A percentile compares a stretch with the other conserved stretches of the same genome.
phyloP scores from a whole-genome alignment of 2,797 vertebrate genomes.

The Phrynocephalus vlangalii region DNA sequence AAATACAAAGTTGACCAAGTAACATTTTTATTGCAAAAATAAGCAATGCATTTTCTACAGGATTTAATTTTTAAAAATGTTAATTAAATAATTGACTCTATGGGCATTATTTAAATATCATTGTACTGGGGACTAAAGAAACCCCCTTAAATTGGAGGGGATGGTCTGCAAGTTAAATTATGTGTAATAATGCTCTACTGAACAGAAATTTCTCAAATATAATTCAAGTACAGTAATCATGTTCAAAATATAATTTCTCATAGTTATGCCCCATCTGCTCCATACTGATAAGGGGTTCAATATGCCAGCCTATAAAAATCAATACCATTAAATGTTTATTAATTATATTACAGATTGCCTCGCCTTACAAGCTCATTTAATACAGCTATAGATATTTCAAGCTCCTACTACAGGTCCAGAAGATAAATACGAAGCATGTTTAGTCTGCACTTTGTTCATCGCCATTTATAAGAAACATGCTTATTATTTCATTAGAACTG shows the following conservation, averaged over 20 bases:
- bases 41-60: constrained; percentile 42
- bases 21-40: constrained; percentile 58
- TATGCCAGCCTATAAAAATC: constrained; percentile 85
- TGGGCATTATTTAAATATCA: constrained; percentile 60
- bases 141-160: constrained; percentile 67
- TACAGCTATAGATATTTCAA: constrained; percentile 57
- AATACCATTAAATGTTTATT: constrained; percentile 87
- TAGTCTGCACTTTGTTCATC: constrained; percentile 57
- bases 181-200: constrained; percentile 89
- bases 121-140: constrained; percentile 56
- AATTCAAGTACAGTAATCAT: constrained; percentile 80
- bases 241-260: constrained; percentile 90
- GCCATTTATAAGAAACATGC: constrained; percentile 59
- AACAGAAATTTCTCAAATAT: constrained; percentile 84
- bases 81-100: constrained; percentile 35
- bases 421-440: constrained; percentile 62
- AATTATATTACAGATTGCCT: constrained; percentile 87
- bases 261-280: constrained; percentile 92
- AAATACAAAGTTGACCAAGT: constrained; percentile 27
- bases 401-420: constrained; percentile 65
- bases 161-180: constrained; percentile 83
- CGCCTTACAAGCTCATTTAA: constrained; percentile 70
- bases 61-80: constrained; percentile 43
- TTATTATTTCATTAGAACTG: constrained; percentile 69
- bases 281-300: constrained; percentile 94